Evolutionary conservation across 2,113 vertebrate genomes (phyloP), one percentile per base, ranked within the genome.

Genomic region (Cephalopholis sonnerati): DNA sequence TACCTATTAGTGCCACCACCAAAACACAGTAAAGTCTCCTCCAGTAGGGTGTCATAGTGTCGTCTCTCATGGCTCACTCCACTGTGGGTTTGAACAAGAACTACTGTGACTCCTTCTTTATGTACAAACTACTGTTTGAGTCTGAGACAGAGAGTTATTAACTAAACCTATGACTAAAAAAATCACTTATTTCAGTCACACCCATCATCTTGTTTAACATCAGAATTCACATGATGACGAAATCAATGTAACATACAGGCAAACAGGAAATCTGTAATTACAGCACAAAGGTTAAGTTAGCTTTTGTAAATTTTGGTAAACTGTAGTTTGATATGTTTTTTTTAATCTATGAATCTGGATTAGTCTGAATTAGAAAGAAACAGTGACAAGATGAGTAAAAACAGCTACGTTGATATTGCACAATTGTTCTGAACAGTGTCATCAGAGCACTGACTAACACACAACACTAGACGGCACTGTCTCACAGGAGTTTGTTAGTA

Each of bases 1-100:
- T 79, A 91, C 84, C 79, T 11, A 65, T 80, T 11, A 88, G 32
- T 36, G 57, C 32, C 79, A 87, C 12, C 61, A 88, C 57, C 20
- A 91, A 0, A 39, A 53, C 44, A 64, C 51, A 63, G 66, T 9
- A 73, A 22, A 87, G 58, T 36, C 15, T 79, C 24, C 32, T 89
- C 62, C 64, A 46, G 24, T 5, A 4, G 20, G 58, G 7, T 10
- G 0, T 67, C 62, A 61, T 27, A 16, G 51, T 44, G 2, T 16
- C 51, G 41, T 64, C 5, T 58, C 7, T 27, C 41, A 54, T 41
- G 18, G 7, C 27, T 32, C 16, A 50, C 16, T 61, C 17, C n/a
- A 24, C 22, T 64, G 18, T 66, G 22, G 1, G 9, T 65, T 69
- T 7, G 22, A 27, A 32, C 25, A 32, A 61, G 6, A 53, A 15